Conservation (phyloP, 2,888 invertebrate genomes). For the Spisula solida region DNA sequence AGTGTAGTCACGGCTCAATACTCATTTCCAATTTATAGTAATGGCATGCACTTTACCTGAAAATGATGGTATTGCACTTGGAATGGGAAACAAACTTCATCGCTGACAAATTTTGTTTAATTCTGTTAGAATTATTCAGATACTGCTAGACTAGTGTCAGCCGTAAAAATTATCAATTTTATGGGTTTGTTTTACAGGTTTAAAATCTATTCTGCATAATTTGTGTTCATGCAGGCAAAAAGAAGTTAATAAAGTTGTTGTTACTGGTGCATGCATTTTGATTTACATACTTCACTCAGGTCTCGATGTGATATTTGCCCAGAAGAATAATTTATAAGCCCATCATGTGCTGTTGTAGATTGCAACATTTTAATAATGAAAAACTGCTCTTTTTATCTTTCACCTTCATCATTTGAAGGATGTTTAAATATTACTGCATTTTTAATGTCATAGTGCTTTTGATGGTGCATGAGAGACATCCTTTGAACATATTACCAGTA, state of each 20-base stretch:
- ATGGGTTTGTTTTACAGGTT: background rate
- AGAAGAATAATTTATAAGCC: background rate
- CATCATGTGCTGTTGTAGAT: background rate
- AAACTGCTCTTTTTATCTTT: background rate
- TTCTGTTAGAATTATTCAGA: constrained; percentile 1
- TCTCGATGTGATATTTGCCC: background rate
- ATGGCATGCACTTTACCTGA: background rate
- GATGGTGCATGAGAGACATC: too few relatives aligned
- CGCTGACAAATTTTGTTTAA: background rate
- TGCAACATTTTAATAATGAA: background rate
- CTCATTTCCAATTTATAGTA: too few relatives aligned
- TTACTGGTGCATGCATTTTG: background rate
- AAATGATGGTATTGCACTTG: background rate
- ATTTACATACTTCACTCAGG: background rate
- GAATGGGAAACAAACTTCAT: background rate
- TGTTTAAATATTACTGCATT: too few relatives aligned
- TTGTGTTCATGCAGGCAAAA: background rate
- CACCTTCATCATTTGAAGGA: too few relatives aligned
- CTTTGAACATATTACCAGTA: too few relatives aligned
- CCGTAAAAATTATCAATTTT: background rate
- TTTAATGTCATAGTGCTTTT: too few relatives aligned
- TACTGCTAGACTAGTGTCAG: background rate
- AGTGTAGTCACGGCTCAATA: too few relatives aligned
- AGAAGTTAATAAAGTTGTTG: background rate
- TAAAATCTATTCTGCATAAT: background rate